phyloP scores from a whole-genome alignment of 2,888 invertebrate genomes.

The Spilosoma lubricipeda region DNA sequence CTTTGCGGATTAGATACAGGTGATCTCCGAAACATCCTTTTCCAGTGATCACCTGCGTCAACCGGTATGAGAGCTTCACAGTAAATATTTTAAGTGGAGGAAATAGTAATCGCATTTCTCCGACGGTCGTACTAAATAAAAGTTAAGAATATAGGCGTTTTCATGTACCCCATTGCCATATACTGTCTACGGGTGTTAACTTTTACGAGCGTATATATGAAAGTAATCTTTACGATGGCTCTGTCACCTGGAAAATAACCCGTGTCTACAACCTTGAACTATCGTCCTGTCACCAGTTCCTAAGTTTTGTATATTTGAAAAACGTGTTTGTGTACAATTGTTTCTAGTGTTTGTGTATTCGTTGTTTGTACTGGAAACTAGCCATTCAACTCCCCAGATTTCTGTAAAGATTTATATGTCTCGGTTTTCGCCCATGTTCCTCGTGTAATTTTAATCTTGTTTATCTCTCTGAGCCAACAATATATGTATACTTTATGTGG shows the following conservation, averaged over 20 bases:
- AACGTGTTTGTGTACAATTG: conserved; percentile 43
- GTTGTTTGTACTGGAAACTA: conserved; percentile 56
- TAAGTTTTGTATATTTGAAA: conserved; percentile 24
- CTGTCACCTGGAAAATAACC: conserved; percentile 34
- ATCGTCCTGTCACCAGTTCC: conserved; percentile 29
- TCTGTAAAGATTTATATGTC: conserved; percentile 61
- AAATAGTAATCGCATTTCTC: conserved; percentile 6
- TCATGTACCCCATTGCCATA: conserved; percentile 23
- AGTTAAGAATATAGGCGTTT: conserved; percentile 32
- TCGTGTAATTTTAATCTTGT: conserved; percentile 76
- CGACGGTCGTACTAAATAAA: conserved; percentile 15
- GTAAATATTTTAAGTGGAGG: conserved; percentile 5
- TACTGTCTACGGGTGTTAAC: conserved; percentile 35
- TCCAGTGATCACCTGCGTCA: too few relatives aligned
- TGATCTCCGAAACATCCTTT: too few relatives aligned
- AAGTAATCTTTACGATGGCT: conserved; percentile 35
- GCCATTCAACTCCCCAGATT: conserved; percentile 53
- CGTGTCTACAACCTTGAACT: conserved; percentile 42
- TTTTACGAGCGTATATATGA: conserved; percentile 39
- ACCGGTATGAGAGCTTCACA: too few relatives aligned
- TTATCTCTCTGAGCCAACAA: conserved; percentile 59
- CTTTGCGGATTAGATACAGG: too few relatives aligned
- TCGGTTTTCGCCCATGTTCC: conserved; percentile 55
- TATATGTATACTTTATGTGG: conserved; percentile 44
- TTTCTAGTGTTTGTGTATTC: conserved; percentile 53